These are phyloP conservation scores for Antechinus flavipes DNA, from an alignment of 2,113 vertebrate species.

Conservation along the genomic window DNA sequence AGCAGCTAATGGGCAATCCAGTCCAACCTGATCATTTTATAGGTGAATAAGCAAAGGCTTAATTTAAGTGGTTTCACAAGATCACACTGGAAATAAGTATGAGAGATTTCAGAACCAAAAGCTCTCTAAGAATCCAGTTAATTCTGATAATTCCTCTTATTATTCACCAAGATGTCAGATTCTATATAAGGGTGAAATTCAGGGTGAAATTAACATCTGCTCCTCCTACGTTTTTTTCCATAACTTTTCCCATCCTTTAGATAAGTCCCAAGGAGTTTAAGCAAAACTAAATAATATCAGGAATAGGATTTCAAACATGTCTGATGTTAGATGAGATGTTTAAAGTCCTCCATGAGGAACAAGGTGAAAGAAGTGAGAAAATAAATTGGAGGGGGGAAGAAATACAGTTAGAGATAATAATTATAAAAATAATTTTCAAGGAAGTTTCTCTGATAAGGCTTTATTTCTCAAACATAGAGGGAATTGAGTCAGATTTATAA, in stretches of 20 bases:
- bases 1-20: background rate
- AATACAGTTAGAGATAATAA: too few species aligned
- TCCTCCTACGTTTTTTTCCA: background rate
- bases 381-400: too few species aligned
- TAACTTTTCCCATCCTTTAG: background rate
- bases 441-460: too few species aligned
- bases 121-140: background rate
- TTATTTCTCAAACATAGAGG: too few species aligned
- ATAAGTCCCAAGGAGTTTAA: background rate
- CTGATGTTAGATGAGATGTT: background rate
- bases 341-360: background rate
- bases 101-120: background rate
- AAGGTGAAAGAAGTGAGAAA: too few species aligned
- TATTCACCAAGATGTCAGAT: background rate
- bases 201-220: background rate
- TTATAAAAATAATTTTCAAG: too few species aligned
- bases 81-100: background rate
- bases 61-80: background rate
- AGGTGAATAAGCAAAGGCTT: background rate
- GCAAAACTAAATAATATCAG: background rate
- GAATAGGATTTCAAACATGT: background rate
- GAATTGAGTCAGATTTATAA: too few species aligned
- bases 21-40: background rate
- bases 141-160: background rate
- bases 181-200: background rate